Evolutionary conservation across 2,888 invertebrate genomes (phyloP).

Genomic region (Drosophila nr. medialis): DNA sequence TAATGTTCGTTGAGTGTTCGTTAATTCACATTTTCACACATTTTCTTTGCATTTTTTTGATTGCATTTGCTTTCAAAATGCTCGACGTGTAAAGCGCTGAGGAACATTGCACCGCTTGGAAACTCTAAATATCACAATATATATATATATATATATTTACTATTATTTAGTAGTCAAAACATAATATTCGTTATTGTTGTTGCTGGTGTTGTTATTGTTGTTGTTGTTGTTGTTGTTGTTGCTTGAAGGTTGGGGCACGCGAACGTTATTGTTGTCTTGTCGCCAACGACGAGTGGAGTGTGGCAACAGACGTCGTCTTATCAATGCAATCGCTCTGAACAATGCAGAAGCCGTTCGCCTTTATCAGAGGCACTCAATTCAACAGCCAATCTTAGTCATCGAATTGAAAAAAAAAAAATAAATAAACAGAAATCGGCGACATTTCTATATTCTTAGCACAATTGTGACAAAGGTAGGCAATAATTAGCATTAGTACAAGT

Average conservation of each 20-base stretch:
- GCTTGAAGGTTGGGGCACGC: conserved; percentile 21
- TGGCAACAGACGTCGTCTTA: conserved; percentile 24
- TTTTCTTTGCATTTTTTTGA: not conserved
- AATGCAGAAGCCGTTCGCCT: conserved; percentile 30
- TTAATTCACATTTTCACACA: conserved; percentile 29
- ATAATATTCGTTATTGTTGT: conserved; percentile 4
- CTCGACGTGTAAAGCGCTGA: conserved; percentile 8
- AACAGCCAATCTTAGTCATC: conserved; percentile 11
- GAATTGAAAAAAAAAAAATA: no score
- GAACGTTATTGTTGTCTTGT: conserved; percentile 23
- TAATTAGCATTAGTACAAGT: not conserved
- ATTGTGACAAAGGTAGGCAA: not conserved
- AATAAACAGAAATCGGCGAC: no score
- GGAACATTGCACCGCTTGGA: conserved; percentile 33
- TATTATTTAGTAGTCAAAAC: conserved; percentile 4
- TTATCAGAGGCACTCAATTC: not conserved
- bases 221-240: conserved; percentile 12
- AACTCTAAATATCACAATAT: conserved; percentile 7
- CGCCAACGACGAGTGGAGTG: conserved; percentile 55
- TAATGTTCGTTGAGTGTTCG: conserved; percentile 9
- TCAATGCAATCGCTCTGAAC: conserved; percentile 39
- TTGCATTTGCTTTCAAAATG: conserved; percentile 11
- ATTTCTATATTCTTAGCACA: not conserved
- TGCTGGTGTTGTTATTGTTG: conserved; percentile 20
- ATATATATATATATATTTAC: conserved; percentile 10